Conservation (phyloP, 2,797 vertebrate species). For the Discoglossus pictus region DNA sequence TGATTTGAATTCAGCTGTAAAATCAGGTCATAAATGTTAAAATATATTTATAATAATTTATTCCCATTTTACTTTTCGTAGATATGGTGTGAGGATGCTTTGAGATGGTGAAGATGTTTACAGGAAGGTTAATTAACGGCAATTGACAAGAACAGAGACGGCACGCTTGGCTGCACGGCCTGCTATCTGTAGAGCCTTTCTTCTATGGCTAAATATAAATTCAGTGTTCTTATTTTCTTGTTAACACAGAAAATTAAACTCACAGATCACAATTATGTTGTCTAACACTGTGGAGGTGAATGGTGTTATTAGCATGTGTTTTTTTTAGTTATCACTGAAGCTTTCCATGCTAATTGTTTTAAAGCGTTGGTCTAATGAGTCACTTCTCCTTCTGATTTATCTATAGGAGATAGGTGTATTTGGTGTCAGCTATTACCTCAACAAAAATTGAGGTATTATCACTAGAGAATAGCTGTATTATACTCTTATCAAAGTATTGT, state of each 20-base stretch:
- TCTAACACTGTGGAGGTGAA: slow-evolving; percentile 20
- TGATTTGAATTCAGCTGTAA: too few species aligned
- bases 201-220: slow-evolving; percentile 36
- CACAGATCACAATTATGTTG: slow-evolving; percentile 37
- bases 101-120: too few species aligned
- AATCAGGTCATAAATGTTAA: too few species aligned
- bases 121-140: too few species aligned
- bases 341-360: slow-evolving; percentile 27
- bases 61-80: too few species aligned
- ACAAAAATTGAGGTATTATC: too few species aligned
- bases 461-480: too few species aligned
- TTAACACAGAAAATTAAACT: slow-evolving; percentile 27
- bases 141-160: background rate
- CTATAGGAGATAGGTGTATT: background rate
- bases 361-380: slow-evolving; percentile 11
- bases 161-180: background rate
- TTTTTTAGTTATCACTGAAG: slow-evolving; percentile 19
- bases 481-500: too few species aligned
- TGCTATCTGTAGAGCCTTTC: slow-evolving; percentile 1
- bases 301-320: slow-evolving; percentile 26
- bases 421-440: background rate
- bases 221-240: slow-evolving; percentile 13
- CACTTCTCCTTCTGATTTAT: background rate
- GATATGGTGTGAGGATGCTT: too few species aligned
- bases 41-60: too few species aligned